Evolutionary conservation across 2,888 invertebrate species (phyloP), one percentile per base, ranked within the genome.

Genomic region (Bimastos eiseni): DNA sequence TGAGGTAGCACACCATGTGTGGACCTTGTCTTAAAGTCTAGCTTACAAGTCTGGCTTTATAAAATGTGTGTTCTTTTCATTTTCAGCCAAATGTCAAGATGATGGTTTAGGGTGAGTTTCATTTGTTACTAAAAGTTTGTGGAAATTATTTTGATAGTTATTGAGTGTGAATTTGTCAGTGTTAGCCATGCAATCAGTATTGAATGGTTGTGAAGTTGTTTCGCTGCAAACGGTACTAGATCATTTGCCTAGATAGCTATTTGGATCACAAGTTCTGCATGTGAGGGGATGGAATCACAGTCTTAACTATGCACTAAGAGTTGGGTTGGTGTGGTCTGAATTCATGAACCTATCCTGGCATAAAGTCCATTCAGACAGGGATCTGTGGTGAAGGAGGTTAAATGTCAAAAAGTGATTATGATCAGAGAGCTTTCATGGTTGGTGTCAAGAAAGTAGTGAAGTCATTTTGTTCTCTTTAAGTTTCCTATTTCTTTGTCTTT

Each of bases 81-180:
- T 70, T 70, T 70, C 13, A 70, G 70, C 70, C 70, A 70, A 70
- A 70, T 70, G 70, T 70, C 70, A 70, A 3, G 70, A 70, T 70
- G 70, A 70, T 70, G n/a, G n/a, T 70, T n/a, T 70, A 70, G 70
- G 70, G 70, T 70, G 70, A 70, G 70, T 70, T 70, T 70, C n/a
- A 70, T 70, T 70, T 70, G 30, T 17, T 70, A 70, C 70, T n/a
- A n/a, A 70, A 70, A n/a, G 30, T n/a, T 13, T 8, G 8, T 24
- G 55, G 30, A 30, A 55, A 55, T 55, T 55, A 55, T 55, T 30
- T 55, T 55, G 55, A 44, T 11, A 55, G 55, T 49, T 49, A 49
- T 49, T 49, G 24, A 21, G 24, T 24, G 21, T 49, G 49, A 49
- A 11, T 49, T 49, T 49, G 49, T 2, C 49, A 24, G 2, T 49